Percentiles rank a stretch among this genome's conserved stretches.
phyloP scores from a whole-genome alignment of 1,140 invertebrate species.

The Neuroterus valhalla region DNA sequence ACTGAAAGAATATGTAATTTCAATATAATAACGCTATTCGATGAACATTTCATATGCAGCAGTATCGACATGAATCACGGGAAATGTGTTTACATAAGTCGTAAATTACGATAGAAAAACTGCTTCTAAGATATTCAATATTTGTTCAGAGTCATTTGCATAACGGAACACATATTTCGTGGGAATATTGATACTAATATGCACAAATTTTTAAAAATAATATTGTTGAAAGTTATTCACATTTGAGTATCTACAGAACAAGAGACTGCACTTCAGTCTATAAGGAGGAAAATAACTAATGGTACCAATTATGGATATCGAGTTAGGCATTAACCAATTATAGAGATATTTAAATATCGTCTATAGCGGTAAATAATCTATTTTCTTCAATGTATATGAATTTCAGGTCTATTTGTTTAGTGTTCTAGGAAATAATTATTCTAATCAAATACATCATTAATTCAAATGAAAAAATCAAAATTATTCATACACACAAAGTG shows the following conservation, averaged over 20 bases:
- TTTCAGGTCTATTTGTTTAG: not conserved
- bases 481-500: too few relatives aligned
- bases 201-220: not conserved
- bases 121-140: not conserved
- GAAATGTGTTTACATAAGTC: not conserved
- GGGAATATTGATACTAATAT: not conserved
- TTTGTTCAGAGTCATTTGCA: not conserved
- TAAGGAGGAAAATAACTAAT: slow-evolving; percentile 3
- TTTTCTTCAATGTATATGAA: not conserved
- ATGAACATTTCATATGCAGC: not conserved
- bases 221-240: not conserved
- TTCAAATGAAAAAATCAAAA: too few relatives aligned
- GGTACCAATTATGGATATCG: not conserved
- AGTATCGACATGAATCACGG: slow-evolving; percentile 11
- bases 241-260: not conserved
- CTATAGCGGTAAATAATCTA: not conserved
- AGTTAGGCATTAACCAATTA: not conserved
- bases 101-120: slow-evolving; percentile 4
- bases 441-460: too few relatives aligned
- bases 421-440: too few relatives aligned
- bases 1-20: not conserved
- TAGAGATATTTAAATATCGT: not conserved
- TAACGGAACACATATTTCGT: not conserved
- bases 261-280: not conserved
- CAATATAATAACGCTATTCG: not conserved